Evolutionary conservation across 2,888 invertebrate species (phyloP).

Genomic region (Agonopterix arenella): DNA sequence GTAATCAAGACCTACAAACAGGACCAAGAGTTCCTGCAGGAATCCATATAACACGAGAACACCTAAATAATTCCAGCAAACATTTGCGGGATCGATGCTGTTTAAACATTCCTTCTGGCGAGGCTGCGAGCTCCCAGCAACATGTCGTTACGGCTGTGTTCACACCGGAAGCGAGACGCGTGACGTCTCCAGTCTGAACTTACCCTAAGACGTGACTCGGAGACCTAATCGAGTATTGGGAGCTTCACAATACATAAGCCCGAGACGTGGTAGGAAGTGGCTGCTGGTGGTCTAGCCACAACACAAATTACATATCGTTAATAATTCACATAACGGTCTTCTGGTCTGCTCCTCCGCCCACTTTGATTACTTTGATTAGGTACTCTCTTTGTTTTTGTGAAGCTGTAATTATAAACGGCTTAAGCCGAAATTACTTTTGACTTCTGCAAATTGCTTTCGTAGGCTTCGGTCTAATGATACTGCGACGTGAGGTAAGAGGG

Average conservation of each 20-base stretch:
- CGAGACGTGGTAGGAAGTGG: slow-evolving; percentile 28
- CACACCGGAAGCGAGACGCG: slow-evolving; percentile 62
- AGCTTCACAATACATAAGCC: slow-evolving; percentile 24
- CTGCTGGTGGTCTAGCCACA: slow-evolving; percentile 8
- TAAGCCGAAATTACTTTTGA: too few relatives aligned
- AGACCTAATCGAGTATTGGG: slow-evolving; percentile 36
- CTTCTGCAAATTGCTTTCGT: too few relatives aligned
- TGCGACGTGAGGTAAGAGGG: too few relatives aligned
- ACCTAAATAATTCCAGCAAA: not conserved
- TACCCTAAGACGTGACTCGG: slow-evolving; percentile 56
- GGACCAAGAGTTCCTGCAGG: too few relatives aligned
- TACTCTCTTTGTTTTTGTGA: not conserved
- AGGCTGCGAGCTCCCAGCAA: not conserved
- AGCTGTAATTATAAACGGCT: not conserved
- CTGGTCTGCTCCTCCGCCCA: not conserved
- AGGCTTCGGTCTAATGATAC: too few relatives aligned
- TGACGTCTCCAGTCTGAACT: slow-evolving; percentile 50
- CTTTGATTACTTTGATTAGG: not conserved
- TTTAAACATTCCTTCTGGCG: slow-evolving; percentile 9
- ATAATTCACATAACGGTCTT: slow-evolving; percentile 4
- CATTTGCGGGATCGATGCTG: slow-evolving; percentile 7
- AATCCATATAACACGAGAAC: not conserved
- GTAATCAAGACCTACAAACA: too few relatives aligned
- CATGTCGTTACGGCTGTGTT: slow-evolving; percentile 14
- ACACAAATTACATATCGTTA: slow-evolving; percentile 3